Evolutionary conservation across 2,113 vertebrate genomes (phyloP).

Genomic region (Phrynocephalus versicolor): DNA sequence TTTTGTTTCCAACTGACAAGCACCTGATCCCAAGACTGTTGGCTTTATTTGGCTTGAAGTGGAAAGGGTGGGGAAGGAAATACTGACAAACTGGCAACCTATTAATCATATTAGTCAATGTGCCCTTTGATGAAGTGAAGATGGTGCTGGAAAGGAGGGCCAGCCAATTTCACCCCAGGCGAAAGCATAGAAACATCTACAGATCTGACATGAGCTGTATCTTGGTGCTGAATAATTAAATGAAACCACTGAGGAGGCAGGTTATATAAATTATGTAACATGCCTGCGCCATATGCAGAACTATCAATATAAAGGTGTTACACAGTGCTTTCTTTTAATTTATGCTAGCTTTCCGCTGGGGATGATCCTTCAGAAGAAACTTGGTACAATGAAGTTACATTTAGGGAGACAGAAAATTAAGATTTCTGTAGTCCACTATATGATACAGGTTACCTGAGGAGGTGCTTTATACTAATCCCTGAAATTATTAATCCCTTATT

Average conservation of each 20-base stretch:
- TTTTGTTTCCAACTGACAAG: neutral
- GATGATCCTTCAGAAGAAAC: neutral
- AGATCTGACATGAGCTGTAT: neutral
- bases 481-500: neutral
- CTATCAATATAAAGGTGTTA: neutral
- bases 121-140: constrained; percentile 10
- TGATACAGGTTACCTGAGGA: neutral
- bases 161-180: constrained; percentile 1
- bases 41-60: constrained; percentile 35
- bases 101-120: constrained; percentile 35
- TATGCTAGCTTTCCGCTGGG: neutral
- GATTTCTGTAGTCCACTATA: neutral
- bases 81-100: neutral
- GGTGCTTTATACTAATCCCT: neutral
- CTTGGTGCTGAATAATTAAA: constrained; percentile 11
- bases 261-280: neutral
- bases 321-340: neutral
- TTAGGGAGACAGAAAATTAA: neutral
- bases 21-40: neutral
- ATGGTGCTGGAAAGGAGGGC: neutral
- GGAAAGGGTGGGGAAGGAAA: constrained; percentile 24
- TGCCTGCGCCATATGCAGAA: neutral
- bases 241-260: neutral
- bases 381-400: neutral
- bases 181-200: constrained; percentile 13